Evolutionary conservation across 1,140 invertebrate genomes (phyloP), one percentile per base, ranked within the genome.

Genomic region (Ptiloglossa arizonensis): DNA sequence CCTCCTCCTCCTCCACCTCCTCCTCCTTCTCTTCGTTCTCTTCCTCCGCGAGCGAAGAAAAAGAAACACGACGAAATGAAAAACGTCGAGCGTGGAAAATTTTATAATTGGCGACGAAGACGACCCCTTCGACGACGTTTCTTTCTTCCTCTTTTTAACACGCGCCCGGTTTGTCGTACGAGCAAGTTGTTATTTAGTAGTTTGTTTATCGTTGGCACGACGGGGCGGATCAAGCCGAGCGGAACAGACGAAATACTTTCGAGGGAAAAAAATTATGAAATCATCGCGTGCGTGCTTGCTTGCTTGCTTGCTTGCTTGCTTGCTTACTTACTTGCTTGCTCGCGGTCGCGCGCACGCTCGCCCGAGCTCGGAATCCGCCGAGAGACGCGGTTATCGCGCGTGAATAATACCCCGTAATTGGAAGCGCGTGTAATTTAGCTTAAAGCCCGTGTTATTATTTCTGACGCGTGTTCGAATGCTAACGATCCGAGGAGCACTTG

Each of bases 381-480:
- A 60, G 73, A 76, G 44, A 60, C 54, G 66, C 66, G 66, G 73
- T 60, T 76, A 59, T 69, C 64, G 73, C 48, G 73, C 73, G 73
- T 76, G 66, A 82, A 86, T 85, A 86, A 85, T 84, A 67, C 86
- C 86, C 27, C 78, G 79, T 79, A 87, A 83, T 86, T 82, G 82
- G 79, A 67, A 44, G 70, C 71, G 71, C 77, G 70, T 85, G 80
- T 81, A 86, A 87, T 87, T 87, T 84, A 82, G 69, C 73, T 62
- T 62, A 64, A 79, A 72, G 74, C 24, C 73, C 54, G 70, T 62
- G 79, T 74, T 83, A 84, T 84, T 86, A 82, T 82, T 86, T 83
- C 77, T 74, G 78, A 68, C 72, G 63, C 62, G 73, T 76, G 63
- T 64, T 74, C 71, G 71, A 50, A 76, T 60, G 72, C 78, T 80